Base-by-base conservation (phyloP, 2,888 invertebrate genomes). In the Gisinianus flammeolus region DNA sequence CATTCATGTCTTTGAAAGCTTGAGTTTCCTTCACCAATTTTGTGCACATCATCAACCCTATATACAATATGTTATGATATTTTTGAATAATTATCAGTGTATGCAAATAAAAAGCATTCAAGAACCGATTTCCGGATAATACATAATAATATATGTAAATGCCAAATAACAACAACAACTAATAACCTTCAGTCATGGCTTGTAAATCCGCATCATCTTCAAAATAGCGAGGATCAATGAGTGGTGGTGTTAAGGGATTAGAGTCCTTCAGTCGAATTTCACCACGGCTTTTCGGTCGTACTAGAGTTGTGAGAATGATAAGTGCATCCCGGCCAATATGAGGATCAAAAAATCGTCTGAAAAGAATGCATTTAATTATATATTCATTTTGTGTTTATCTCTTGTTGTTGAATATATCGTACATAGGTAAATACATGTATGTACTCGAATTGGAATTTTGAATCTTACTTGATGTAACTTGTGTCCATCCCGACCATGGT, bases 211-310 rank as follows among this genome's bases (percentile, higher is more conserved):
- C 10, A 24, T 71, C 66, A 30, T 66, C 67, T 64, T 72, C 72
- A 72, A 77, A 77, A 54, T 77, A 77, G 66, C 70, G 24, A n/a
- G 77, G 77, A 62, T 77, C 72, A 8, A 77, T 77, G 10, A 77
- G 35, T 54, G 77, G 77, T 5, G 71, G 66, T 62, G 72, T 44
- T 10, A 6, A 0, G 16, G 77, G 77, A 35, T 77, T 66, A 24
- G 66, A 24, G 52, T 77, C 77, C 26, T 52, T 64, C 28, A 98
- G 87, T 83, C 92, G 93, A 30, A 98, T 92, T 33, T 90, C 89
- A 0, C 98, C 98, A 85, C 90, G 90, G 85, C 96, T 96, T 83
- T 90, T 91, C 0, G 98, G 96, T 30, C 97, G 89, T 80, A 98
- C 87, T 64, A 94, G 86, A 91, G 94, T 93, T 0, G 95, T 94